Conservation (phyloP, 2,113 vertebrate genomes). For the Perca schrenkii region DNA sequence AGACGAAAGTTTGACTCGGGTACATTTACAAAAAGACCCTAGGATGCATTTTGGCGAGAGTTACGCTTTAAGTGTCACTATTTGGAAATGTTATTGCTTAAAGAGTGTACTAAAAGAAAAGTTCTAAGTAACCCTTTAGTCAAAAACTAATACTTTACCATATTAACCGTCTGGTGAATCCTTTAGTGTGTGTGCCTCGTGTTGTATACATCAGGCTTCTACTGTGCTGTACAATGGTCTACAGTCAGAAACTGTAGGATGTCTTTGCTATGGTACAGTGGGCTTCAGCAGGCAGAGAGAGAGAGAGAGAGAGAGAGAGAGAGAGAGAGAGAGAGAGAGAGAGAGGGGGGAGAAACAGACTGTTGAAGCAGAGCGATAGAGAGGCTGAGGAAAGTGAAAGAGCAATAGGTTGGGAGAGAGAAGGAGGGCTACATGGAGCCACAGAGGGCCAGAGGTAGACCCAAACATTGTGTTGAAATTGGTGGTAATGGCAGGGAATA, state of each 20-base stretch:
- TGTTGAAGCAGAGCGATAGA: constrained; percentile 18
- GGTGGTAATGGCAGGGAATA: constrained; percentile 63
- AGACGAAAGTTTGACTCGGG: too few relatives aligned
- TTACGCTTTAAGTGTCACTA: too few relatives aligned
- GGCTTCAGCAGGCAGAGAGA: constrained; percentile 41
- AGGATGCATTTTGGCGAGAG: too few relatives aligned
- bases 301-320: constrained; percentile 19
- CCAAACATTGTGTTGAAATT: constrained; percentile 46
- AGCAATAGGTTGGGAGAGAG: constrained; percentile 14
- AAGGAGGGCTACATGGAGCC: constrained; percentile 32
- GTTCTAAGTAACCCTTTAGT: not conserved
- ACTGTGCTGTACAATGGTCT: constrained; percentile 17
- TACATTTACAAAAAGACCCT: too few relatives aligned
- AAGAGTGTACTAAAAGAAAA: not conserved
- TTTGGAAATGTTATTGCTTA: too few relatives aligned
- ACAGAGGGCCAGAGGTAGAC: constrained; percentile 32
- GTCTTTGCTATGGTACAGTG: constrained; percentile 38
- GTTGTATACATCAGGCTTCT: constrained; percentile 3
- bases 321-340: constrained; percentile 14
- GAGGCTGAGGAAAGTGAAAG: constrained; percentile 27
- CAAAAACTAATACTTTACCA: not conserved
- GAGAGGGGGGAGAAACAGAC: constrained; percentile 5
- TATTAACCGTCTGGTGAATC: not conserved
- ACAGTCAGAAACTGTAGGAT: constrained; percentile 28
- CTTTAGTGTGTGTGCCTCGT: constrained; percentile 6